phyloP scores from a whole-genome alignment of 1,140 invertebrate genomes.

The Glomeris maerens region DNA sequence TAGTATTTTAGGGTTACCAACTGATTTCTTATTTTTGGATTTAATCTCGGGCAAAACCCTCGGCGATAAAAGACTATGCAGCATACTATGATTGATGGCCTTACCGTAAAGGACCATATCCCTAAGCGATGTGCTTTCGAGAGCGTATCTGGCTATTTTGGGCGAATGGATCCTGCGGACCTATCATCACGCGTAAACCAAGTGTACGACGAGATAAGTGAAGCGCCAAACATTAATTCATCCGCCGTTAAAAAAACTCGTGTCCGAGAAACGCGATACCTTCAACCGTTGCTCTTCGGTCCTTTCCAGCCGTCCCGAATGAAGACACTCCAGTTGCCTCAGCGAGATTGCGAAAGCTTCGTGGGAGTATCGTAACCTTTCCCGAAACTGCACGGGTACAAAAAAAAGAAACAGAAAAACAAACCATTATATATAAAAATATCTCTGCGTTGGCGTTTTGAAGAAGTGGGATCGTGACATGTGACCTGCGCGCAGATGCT shows the following conservation, averaged over 20 bases:
- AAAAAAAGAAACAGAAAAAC: no score
- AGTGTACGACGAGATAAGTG: not conserved
- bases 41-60: no score
- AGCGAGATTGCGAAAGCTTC: slow-evolving; percentile 52
- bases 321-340: slow-evolving; percentile 49
- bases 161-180: slow-evolving; percentile 64
- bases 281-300: slow-evolving; percentile 63
- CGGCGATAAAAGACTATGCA: no score
- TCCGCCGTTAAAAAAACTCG: not conserved
- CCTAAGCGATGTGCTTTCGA: slow-evolving; percentile 70
- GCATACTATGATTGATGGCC: no score
- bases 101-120: slow-evolving; percentile 54
- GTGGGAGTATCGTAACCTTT: slow-evolving; percentile 49
- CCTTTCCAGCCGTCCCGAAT: slow-evolving; percentile 55
- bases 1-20: no score
- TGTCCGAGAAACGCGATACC: slow-evolving; percentile 6
- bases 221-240: slow-evolving; percentile 3
- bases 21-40: no score
- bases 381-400: slow-evolving; percentile 43
- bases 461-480: not conserved
- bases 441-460: not conserved
- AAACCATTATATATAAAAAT: slow-evolving; percentile 5
- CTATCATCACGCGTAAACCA: slow-evolving; percentile 18
- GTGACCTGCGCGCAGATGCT: slow-evolving; percentile 57
- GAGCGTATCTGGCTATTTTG: slow-evolving; percentile 58